These are phyloP conservation scores for Deilephila elpenor DNA, from an alignment of 2,888 invertebrate genomes.

Conservation along the genomic window DNA sequence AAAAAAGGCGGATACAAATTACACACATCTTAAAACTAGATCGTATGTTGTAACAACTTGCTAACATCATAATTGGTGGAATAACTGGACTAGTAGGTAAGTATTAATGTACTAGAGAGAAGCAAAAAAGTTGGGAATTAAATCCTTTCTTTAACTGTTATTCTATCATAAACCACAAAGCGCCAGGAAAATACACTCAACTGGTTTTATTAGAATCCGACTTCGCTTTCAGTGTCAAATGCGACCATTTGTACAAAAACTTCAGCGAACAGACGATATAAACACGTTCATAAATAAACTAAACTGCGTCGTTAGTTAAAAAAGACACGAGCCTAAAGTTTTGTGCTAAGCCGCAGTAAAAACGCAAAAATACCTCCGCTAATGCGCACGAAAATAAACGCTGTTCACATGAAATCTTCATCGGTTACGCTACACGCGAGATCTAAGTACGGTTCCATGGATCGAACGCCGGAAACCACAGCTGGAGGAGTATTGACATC, in stretches of 20 bases:
- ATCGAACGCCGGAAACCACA: neutral
- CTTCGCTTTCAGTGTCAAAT: neutral
- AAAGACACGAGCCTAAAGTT: constrained; percentile 27
- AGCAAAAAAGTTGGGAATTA: too few relatives aligned
- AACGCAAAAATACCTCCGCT: constrained; percentile 20
- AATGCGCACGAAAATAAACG: constrained; percentile 19
- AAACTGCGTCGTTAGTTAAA: constrained; percentile 19
- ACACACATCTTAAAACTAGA: too few relatives aligned
- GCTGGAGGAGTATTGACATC: too few relatives aligned
- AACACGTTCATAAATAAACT: neutral
- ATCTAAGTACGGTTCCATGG: neutral
- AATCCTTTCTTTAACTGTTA: too few relatives aligned
- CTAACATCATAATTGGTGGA: too few relatives aligned
- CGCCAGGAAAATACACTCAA: neutral
- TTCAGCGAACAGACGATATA: neutral
- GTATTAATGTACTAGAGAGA: too few relatives aligned
- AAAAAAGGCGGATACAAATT: too few relatives aligned
- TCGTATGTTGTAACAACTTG: too few relatives aligned
- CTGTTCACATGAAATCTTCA: constrained; percentile 10
- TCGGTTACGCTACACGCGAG: neutral
- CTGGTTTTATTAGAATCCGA: neutral
- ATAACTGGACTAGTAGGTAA: too few relatives aligned
- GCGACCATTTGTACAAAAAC: neutral
- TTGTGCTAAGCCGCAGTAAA: constrained; percentile 33
- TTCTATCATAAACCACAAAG: too few relatives aligned